Percentiles rank a stretch among this genome's conserved stretches.
These are phyloP conservation scores for Rhingia campestris DNA, from an alignment of 2,888 invertebrate genomes.

Conservation along the genomic window DNA sequence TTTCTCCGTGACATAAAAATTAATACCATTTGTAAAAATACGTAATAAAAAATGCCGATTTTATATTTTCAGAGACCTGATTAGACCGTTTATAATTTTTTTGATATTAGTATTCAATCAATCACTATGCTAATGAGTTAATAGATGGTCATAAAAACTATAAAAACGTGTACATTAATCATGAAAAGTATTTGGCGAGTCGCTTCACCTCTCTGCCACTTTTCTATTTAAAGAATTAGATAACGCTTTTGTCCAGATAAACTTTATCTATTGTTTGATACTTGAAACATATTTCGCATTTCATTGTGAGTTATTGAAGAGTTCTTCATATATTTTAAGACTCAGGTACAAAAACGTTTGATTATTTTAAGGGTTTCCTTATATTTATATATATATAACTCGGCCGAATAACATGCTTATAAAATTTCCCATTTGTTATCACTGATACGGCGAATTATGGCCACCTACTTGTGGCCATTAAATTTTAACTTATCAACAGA, in stretches of 20 bases:
- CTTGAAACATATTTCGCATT: background rate
- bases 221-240: constrained; percentile 40
- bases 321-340: background rate
- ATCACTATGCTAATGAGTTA: background rate
- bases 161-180: constrained; percentile 1
- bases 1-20: too few species aligned
- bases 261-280: constrained; percentile 32
- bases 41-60: too few species aligned
- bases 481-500: background rate
- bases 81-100: too few species aligned
- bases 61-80: too few species aligned
- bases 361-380: background rate
- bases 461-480: background rate
- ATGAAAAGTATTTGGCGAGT: background rate
- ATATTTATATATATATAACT: background rate
- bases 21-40: too few species aligned
- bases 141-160: constrained; percentile 12
- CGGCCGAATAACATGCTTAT: background rate
- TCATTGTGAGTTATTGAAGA: background rate
- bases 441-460: background rate
- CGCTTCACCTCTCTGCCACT: constrained; percentile 1
- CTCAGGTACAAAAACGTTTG: background rate
- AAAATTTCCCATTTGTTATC: background rate
- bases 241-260: constrained; percentile 25
- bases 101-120: background rate